Evolutionary conservation across 2,888 invertebrate species (phyloP), one percentile per base, ranked within the genome.

Genomic region (Drosophila buzzatii): DNA sequence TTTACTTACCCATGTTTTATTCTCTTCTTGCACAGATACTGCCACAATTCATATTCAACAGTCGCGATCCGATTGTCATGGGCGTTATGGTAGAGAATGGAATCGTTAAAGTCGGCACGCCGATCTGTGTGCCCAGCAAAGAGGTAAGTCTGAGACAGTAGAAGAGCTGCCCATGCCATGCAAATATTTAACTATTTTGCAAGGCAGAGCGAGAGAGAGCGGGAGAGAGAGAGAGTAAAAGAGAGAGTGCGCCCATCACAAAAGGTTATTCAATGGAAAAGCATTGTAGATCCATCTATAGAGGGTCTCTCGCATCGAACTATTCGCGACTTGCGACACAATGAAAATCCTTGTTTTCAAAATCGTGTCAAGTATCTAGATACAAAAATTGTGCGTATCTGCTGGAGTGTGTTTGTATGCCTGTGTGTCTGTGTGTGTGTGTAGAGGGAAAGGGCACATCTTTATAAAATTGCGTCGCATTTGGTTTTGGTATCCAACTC

Each of bases 41-140:
- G 92, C 96, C 96, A 33, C 97, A 99, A 94, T 99, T 96, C 94
- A 96, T 99, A 91, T 99, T 99, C 95, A 99, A 99, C 94, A 97
- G 98, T 10, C 95, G 99, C 70, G 99, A 99, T 94, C 99, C 99
- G 10, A 99, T 99, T 92, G 98, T 99, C 27, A 95, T 97, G 90
- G 99, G 99, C 49, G 98, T 99, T 1, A 97, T 97, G 94, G 95
- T 99, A 0, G 99, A 99, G 92, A 98, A 97, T 31, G 99, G 99
- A 45, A 95, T 99, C 69, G 94, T 99, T 51, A 98, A 97, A 93
- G 97, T 98, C 89, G 99, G 99, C 65, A 99, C 99, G 0, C 99
- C 99, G 0, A 95, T 99, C 60, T 99, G 99, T 94, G 99, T 99
- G 60, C 99, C 99, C 67, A 97, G 96, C 92, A 97, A 98, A 95